Conservation (phyloP, 2,797 vertebrate genomes). For the Labeo calbasu region DNA sequence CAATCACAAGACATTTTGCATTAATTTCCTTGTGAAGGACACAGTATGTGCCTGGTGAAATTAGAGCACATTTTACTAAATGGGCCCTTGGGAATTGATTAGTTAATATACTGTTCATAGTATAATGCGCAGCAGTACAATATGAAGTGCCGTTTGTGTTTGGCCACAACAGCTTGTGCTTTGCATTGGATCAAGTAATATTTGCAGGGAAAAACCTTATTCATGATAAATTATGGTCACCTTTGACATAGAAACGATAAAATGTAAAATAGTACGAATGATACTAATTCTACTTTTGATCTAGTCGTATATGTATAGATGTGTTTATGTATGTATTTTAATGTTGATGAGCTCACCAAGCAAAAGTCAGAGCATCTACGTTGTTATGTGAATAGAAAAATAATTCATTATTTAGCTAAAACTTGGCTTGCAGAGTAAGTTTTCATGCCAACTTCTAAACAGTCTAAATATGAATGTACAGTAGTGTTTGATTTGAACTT, state of each 20-base stretch:
- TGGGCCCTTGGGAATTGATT: not conserved
- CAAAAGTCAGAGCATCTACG: too few relatives aligned
- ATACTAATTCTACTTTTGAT: too few relatives aligned
- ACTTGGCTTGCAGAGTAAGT: not conserved
- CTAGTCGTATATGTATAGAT: too few relatives aligned
- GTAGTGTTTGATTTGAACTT: not conserved
- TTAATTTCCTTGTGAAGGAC: not conserved
- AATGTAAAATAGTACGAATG: not conserved
- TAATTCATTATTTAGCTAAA: slow-evolving; percentile 13
- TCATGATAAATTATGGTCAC: not conserved
- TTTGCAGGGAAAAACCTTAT: not conserved
- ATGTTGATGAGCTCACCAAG: too few relatives aligned
- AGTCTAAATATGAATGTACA: slow-evolving; percentile 12
- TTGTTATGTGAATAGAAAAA: too few relatives aligned
- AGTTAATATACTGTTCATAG: not conserved
- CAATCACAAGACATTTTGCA: not conserved
- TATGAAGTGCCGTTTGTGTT: not conserved
- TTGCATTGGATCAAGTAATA: not conserved
- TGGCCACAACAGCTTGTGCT: not conserved
- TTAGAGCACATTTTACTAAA: not conserved
- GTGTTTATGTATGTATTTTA: too few relatives aligned
- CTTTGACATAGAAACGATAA: slow-evolving; percentile 4
- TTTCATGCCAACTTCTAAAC: slow-evolving; percentile 20
- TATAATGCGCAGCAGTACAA: not conserved
- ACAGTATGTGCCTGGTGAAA: slow-evolving; percentile 1